Conservation (phyloP, 2,888 invertebrate species). For the Idaea dimidiata region DNA sequence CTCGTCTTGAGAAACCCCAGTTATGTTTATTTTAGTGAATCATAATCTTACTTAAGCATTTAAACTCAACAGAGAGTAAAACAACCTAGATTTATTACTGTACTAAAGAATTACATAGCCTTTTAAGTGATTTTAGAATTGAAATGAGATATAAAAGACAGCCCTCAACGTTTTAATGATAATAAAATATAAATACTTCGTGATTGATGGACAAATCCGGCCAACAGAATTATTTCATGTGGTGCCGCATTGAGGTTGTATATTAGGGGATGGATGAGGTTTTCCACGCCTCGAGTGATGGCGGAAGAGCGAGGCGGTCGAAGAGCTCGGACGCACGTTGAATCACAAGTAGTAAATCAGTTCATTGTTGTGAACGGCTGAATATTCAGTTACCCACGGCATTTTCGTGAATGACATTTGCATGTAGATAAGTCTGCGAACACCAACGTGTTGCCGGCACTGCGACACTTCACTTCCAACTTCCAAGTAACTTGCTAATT, state of each 20-base stretch:
- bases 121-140: slow-evolving; percentile 44
- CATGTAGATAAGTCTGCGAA: slow-evolving; percentile 45
- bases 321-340: slow-evolving; percentile 62
- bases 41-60: slow-evolving; percentile 39
- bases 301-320: slow-evolving; percentile 54
- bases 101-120: slow-evolving; percentile 43
- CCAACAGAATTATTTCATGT: slow-evolving; percentile 28
- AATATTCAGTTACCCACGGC: slow-evolving; percentile 57
- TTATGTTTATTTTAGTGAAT: slow-evolving; percentile 45
- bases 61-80: slow-evolving; percentile 36
- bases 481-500: slow-evolving; percentile 2
- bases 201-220: slow-evolving; percentile 41
- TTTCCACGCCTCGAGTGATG: slow-evolving; percentile 29
- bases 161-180: not conserved
- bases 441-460: slow-evolving; percentile 34
- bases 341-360: slow-evolving; percentile 71
- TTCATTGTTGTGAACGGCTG: slow-evolving; percentile 62
- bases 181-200: not conserved
- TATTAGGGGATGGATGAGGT: slow-evolving; percentile 49
- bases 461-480: not conserved
- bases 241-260: slow-evolving; percentile 43
- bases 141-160: slow-evolving; percentile 3
- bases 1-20: slow-evolving; percentile 41
- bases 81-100: slow-evolving; percentile 30
- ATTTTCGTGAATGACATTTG: slow-evolving; percentile 53